A percentile compares a stretch with the other conserved stretches of the same genome.
These are phyloP conservation scores for Proterorhinus semilunaris DNA, from an alignment of 2,113 vertebrate species.

Conservation along the genomic window DNA sequence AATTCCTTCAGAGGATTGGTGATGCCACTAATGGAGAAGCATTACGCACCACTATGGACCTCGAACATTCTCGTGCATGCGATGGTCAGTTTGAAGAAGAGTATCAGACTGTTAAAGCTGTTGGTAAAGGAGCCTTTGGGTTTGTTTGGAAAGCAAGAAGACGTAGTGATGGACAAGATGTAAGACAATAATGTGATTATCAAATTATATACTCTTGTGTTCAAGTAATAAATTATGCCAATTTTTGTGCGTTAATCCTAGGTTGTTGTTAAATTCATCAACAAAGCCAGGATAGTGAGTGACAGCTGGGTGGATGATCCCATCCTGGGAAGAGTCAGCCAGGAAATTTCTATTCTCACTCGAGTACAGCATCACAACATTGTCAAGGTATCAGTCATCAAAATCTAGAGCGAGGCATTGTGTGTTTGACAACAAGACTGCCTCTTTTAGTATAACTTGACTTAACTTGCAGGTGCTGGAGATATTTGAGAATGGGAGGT, in stretches of 20 bases:
- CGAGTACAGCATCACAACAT: constrained; percentile 86
- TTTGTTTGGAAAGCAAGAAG: constrained; percentile 88
- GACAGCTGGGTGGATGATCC: constrained; percentile 91
- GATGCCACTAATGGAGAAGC: constrained; percentile 69
- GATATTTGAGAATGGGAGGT: constrained; percentile 88
- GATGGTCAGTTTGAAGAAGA: constrained; percentile 83
- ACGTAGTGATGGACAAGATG: constrained; percentile 79
- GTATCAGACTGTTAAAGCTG: constrained; percentile 79
- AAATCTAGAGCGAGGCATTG: not conserved
- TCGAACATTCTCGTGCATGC: constrained; percentile 83
- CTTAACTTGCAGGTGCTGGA: constrained; percentile 79
- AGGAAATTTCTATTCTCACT: constrained; percentile 87
- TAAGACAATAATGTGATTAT: constrained; percentile 46
- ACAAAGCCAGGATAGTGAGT: constrained; percentile 84
- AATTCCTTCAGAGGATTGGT: constrained; percentile 63
- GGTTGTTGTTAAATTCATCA: constrained; percentile 95
- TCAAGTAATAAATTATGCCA: not conserved
- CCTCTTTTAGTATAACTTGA: constrained; percentile 10
- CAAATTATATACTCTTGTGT: not conserved
- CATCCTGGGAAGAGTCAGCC: constrained; percentile 84
- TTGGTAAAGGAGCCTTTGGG: constrained; percentile 92
- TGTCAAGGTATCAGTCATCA: constrained; percentile 78
- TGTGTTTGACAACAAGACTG: not conserved
- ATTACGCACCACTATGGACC: constrained; percentile 71
- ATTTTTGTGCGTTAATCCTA: constrained; percentile 11